These are phyloP conservation scores for Meriones psammophilus DNA, from an alignment of 2,797 vertebrate genomes.

Conservation along the genomic window DNA sequence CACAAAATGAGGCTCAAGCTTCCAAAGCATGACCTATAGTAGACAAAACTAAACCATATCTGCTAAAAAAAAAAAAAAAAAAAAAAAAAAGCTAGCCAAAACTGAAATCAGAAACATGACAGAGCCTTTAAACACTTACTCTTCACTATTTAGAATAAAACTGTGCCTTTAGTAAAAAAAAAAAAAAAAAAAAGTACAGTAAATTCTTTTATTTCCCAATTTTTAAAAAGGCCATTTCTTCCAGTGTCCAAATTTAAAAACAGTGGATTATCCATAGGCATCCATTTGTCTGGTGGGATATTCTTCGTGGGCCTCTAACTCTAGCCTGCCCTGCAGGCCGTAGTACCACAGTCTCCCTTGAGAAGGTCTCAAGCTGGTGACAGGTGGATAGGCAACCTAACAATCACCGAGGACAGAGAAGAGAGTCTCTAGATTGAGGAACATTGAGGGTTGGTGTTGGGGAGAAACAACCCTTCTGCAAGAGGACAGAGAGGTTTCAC, in stretches of 20 bases:
- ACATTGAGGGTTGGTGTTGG: not conserved
- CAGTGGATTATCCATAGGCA: not conserved
- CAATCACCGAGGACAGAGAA: not conserved
- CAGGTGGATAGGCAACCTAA: not conserved
- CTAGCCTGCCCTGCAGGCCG: not conserved
- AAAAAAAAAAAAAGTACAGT: not conserved
- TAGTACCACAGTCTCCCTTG: not conserved
- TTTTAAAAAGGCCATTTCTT: conserved; percentile 8
- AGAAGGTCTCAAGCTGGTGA: not conserved
- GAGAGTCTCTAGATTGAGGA: not conserved
- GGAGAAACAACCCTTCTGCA: not conserved
- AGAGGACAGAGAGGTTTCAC: not conserved
- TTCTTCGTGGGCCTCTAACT: not conserved
- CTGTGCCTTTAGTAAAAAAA: not conserved
- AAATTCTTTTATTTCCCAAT: not conserved
- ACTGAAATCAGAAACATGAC: not conserved
- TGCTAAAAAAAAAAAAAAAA: not conserved
- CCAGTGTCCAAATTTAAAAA: not conserved
- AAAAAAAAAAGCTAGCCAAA: not conserved
- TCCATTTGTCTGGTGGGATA: not conserved
- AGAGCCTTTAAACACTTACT: not conserved
- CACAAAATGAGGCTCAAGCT: not conserved
- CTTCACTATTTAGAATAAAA: not conserved
- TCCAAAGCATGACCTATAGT: not conserved
- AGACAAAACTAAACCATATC: not conserved